phyloP scores from a whole-genome alignment of 1,140 invertebrate genomes.

The Agrypnia vestita region DNA sequence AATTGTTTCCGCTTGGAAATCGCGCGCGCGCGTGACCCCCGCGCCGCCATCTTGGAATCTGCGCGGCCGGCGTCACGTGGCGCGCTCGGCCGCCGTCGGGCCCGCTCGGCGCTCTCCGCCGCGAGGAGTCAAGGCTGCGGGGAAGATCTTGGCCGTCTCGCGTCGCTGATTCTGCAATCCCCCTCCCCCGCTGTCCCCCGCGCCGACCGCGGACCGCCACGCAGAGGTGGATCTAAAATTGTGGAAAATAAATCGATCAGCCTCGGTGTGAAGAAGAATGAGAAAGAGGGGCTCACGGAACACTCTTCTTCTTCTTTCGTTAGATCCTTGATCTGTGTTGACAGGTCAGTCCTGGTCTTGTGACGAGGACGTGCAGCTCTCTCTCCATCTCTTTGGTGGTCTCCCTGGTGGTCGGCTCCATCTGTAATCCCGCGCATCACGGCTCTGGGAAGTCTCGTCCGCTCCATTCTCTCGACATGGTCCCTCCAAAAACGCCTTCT shows the following conservation, averaged over 20 bases:
- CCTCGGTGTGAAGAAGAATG: too few species aligned
- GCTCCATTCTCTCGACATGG: too few species aligned
- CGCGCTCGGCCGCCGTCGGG: background rate
- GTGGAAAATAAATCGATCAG: background rate
- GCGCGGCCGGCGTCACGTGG: background rate
- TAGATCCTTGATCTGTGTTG: too few species aligned
- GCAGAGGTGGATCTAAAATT: slow-evolving; percentile 17
- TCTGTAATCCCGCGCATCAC: too few species aligned
- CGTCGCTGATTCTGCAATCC: slow-evolving; percentile 44
- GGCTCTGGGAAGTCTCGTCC: too few species aligned
- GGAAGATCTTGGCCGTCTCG: slow-evolving; percentile 50
- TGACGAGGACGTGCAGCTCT: too few species aligned
- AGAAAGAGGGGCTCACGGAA: too few species aligned
- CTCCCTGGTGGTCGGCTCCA: too few species aligned
- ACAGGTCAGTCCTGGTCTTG: too few species aligned
- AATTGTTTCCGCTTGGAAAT: slow-evolving; percentile 34
- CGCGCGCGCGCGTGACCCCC: slow-evolving; percentile 17
- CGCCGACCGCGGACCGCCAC: background rate
- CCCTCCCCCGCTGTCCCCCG: slow-evolving; percentile 6
- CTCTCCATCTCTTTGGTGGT: too few species aligned
- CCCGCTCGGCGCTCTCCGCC: background rate
- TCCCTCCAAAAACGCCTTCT: too few species aligned
- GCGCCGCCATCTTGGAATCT: slow-evolving; percentile 29
- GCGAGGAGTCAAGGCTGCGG: slow-evolving; percentile 40
- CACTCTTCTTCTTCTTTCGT: too few species aligned